Percentiles rank a stretch among this genome's conserved stretches.
Conservation (phyloP, 2,888 invertebrate species). For the Drosophila fulvimacula region DNA sequence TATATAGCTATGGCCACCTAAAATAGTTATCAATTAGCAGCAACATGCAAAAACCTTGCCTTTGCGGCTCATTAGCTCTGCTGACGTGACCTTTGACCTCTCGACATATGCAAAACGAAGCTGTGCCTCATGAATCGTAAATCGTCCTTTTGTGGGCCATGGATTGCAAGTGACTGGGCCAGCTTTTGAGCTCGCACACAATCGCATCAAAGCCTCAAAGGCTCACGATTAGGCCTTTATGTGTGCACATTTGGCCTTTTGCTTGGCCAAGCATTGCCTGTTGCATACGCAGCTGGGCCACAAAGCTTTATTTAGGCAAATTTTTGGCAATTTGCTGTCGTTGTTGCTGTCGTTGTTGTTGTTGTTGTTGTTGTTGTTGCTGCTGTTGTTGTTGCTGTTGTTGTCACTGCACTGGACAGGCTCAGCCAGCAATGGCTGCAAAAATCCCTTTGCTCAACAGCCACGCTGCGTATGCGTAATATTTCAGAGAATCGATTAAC, state of each 20-base stretch:
- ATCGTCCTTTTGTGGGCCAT: conserved; percentile 2
- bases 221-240: neutral
- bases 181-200: conserved; percentile 3
- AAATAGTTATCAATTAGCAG: conserved; percentile 2
- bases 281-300: conserved; percentile 27
- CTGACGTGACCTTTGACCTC: neutral
- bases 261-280: conserved; percentile 27
- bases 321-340: conserved; percentile 7
- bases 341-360: neutral
- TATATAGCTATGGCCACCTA: neutral
- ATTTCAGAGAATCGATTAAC: neutral
- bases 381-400: neutral
- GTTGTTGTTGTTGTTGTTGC: neutral
- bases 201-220: conserved; percentile 1
- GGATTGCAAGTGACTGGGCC: neutral
- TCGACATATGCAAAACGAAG: neutral
- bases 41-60: neutral
- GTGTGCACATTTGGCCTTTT: conserved; percentile 21
- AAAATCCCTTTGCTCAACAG: neutral
- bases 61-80: neutral
- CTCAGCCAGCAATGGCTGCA: neutral
- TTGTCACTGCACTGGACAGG: conserved; percentile 6
- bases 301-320: conserved; percentile 25
- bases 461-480: conserved; percentile 32
- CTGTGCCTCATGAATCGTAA: neutral